These are phyloP conservation scores for Thecophora atra DNA, from an alignment of 2,888 invertebrate species.

Conservation along the genomic window DNA sequence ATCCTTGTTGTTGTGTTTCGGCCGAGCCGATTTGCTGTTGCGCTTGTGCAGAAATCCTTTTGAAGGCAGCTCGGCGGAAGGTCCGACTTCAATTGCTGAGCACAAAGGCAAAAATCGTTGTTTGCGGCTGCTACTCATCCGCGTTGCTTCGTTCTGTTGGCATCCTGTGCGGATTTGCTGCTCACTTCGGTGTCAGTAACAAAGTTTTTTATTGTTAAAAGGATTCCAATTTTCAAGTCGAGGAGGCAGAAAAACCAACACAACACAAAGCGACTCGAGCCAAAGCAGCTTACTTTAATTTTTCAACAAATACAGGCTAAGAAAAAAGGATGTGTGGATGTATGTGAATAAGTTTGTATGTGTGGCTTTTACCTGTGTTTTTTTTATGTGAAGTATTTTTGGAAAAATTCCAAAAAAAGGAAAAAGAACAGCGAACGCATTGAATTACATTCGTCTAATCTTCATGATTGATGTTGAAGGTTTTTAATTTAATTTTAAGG, in stretches of 20 bases:
- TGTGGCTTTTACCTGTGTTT: background rate
- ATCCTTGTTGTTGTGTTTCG: background rate
- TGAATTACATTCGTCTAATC: background rate
- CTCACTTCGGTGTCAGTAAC: slow-evolving; percentile 42
- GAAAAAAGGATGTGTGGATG: slow-evolving; percentile 13
- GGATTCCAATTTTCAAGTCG: slow-evolving; percentile 29
- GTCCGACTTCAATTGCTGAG: too few species aligned
- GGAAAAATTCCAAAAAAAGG: background rate
- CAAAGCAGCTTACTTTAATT: slow-evolving; percentile 57
- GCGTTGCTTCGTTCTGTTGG: background rate
- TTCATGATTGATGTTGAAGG: slow-evolving; percentile 33
- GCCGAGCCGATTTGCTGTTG: background rate
- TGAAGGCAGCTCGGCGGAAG: background rate
- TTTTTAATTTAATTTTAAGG: too few species aligned
- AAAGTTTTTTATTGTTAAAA: slow-evolving; percentile 26
- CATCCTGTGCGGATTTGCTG: background rate
- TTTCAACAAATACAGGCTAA: slow-evolving; percentile 26
- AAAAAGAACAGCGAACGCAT: background rate
- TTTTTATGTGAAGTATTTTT: background rate
- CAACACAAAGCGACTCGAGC: slow-evolving; percentile 53
- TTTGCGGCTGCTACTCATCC: background rate
- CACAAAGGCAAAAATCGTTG: too few species aligned
- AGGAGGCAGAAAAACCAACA: slow-evolving; percentile 15
- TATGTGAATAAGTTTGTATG: background rate
- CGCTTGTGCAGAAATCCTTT: background rate